A percentile compares a stretch with the other conserved stretches of the same genome.
Conservation (phyloP, 2,113 vertebrate genomes). For the Hepsetus odoe region DNA sequence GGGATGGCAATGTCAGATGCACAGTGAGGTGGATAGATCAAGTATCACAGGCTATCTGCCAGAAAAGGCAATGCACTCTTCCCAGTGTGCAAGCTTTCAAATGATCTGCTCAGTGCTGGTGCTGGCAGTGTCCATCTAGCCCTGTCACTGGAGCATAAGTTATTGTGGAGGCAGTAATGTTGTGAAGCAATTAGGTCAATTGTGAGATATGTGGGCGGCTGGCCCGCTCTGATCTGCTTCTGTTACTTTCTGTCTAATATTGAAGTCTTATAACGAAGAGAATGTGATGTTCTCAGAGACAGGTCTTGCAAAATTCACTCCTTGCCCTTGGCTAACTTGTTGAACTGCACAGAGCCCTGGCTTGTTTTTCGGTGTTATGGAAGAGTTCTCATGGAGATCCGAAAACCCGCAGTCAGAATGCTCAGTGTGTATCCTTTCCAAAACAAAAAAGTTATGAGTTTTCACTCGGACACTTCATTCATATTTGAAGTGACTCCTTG, state of each 20-base stretch:
- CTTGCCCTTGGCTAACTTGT: not conserved
- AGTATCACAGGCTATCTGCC: not conserved
- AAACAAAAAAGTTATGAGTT: conserved; percentile 7
- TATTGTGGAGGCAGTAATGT: conserved; percentile 20
- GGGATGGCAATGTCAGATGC: not conserved
- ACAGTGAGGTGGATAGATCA: conserved; percentile 5
- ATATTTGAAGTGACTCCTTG: conserved; percentile 34
- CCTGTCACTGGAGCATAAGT: conserved; percentile 17
- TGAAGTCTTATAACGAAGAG: not conserved
- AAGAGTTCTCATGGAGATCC: conserved; percentile 11
- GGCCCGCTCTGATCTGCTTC: conserved; percentile 29
- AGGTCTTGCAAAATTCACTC: not conserved
- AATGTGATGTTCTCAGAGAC: not conserved
- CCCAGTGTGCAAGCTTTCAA: not conserved
- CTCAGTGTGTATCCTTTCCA: not conserved
- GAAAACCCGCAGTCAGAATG: not conserved
- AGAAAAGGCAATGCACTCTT: not conserved
- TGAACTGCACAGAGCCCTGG: not conserved
- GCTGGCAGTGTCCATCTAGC: not conserved
- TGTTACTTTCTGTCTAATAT: not conserved
- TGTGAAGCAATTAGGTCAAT: conserved; percentile 17
- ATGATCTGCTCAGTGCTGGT: not conserved
- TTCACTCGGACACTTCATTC: conserved; percentile 4
- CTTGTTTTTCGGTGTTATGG: conserved; percentile 3
- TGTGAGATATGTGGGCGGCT: conserved; percentile 11